Evolutionary conservation across 2,113 vertebrate genomes (phyloP), one percentile per base, ranked within the genome.

Genomic region (Etheostoma cragini): DNA sequence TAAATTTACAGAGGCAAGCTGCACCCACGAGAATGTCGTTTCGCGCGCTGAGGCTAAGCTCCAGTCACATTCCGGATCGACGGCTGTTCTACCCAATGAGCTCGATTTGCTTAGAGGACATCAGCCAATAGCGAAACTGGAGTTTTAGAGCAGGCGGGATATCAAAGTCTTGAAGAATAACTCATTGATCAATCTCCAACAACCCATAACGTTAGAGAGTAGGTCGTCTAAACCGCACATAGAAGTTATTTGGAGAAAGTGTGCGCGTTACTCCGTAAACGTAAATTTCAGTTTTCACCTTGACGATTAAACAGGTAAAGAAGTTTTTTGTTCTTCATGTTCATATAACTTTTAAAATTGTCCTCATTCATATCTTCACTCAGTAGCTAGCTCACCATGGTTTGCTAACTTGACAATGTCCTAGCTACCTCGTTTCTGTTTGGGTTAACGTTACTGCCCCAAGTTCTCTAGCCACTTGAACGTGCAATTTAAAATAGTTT

Each of bases 41-140:
- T 96, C 95, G 95, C 95, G 95, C 94, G 95, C 95, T 95, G 91
- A 89, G 69, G 26, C 76, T 90, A 93, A 93, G 92, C 92, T 90
- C 94, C 94, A 89, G 82, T 88, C 92, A 82, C 81, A 70, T n/a
- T 47, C 0, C 0, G 52, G 86, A 94, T 57, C 46, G 93, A 93
- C 90, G 75, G 42, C 47, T 7, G 2, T 19, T 0, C 1, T 0
- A 57, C 0, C 94, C 92, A 91, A 94, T 95, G 2, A 64, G 8
- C 1, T 3, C 0, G 1, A 4, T 6, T 0, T 15, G 24, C 11
- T 6, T 0, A 8, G 73, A 67, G 4, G 0, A 0, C 8, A 10
- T 1, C 2, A 69, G 2, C 94, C 94, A 95, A 94, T 95, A 10
- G 53, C 0, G 38, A 16, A 0, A 21, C 13, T 0, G 21, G 3